Evolutionary conservation across 2,113 vertebrate genomes (phyloP), one percentile per base, ranked within the genome.

Genomic region (Thunnus maccoyii): DNA sequence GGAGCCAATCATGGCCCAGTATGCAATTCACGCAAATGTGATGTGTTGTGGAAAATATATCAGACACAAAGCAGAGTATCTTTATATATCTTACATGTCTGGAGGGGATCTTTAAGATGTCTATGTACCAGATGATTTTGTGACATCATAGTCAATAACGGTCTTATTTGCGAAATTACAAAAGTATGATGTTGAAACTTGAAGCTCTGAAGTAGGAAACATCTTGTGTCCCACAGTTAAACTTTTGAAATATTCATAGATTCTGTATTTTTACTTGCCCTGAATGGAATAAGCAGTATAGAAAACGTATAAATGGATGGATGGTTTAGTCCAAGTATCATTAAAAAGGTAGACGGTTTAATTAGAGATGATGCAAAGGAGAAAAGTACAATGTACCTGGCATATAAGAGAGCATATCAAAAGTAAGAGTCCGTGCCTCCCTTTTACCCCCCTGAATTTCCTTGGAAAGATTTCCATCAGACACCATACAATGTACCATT

Each of bases 381-480:
- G 30, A n/a, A 27, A 78, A 20, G n/a, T 1, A 2, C 9, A 72
- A 10, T 13, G 8, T 22, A 20, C 9, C n/a, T 58, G 55, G 27
- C 17, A 22, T n/a, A 27, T 15, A 5, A 22, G 25, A 44, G 20
- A 52, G 57, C 56, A 44, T 25, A 62, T 57, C 32, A 68, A 62
- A 75, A 46, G 78, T 69, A 76, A 68, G 70, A 72, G 51, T 84
- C 61, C 70, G 66, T 3, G 25, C 72, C 56, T 82, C 67, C 47
- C 18, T 36, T 56, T 87, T 82, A 6, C 2, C 75, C 64, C 57
- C 54, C 47, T 56, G 30, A 78, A 56, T 76, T 82, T 79, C 66
- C 69, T 30, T 46, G 5, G 15, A 71, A 71, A 66, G 25, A 22
- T 92, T 89, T 92, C 91, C 85, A 81, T 74, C 72, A 88, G 83